A percentile compares a stretch with the other conserved stretches of the same genome.
Conservation (phyloP, 2,797 vertebrate species). For the Poeciliopsis turneri region DNA sequence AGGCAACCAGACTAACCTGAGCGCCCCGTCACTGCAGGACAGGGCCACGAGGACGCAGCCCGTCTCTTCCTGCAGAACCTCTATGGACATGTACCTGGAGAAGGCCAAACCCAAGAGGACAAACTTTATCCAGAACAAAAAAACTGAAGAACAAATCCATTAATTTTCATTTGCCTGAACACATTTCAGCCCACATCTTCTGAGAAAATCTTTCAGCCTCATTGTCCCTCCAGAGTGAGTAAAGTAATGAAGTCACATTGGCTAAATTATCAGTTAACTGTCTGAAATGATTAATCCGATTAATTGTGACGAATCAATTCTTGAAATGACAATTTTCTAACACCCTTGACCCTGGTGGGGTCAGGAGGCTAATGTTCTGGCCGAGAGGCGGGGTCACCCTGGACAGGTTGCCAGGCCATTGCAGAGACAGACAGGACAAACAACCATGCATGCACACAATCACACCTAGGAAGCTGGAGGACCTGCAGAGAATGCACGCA, state of each 20-base stretch:
- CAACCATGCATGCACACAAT: too few species aligned
- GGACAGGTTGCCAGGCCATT: too few species aligned
- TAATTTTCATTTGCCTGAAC: background rate
- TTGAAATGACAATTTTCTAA: too few species aligned
- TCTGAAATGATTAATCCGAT: background rate
- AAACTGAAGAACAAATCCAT: background rate
- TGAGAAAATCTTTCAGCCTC: background rate
- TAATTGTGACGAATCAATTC: too few species aligned
- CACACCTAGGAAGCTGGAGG: too few species aligned
- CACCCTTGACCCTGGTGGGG: too few species aligned
- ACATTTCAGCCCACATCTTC: background rate
- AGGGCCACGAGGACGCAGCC: constrained; percentile 79
- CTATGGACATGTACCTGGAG: constrained; percentile 90
- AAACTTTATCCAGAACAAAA: background rate
- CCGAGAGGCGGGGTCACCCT: too few species aligned
- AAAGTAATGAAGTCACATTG: background rate
- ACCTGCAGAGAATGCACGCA: too few species aligned
- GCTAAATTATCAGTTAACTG: background rate
- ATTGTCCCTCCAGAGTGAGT: background rate
- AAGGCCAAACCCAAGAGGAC: constrained; percentile 60
- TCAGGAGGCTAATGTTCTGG: too few species aligned
- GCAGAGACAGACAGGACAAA: too few species aligned
- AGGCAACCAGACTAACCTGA: constrained; percentile 82
- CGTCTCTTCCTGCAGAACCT: constrained; percentile 68
- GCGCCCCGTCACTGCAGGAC: constrained; percentile 91